Base-by-base conservation (phyloP, 92 coral and sea anemone genomes). In the Pocillopora grandis region DNA sequence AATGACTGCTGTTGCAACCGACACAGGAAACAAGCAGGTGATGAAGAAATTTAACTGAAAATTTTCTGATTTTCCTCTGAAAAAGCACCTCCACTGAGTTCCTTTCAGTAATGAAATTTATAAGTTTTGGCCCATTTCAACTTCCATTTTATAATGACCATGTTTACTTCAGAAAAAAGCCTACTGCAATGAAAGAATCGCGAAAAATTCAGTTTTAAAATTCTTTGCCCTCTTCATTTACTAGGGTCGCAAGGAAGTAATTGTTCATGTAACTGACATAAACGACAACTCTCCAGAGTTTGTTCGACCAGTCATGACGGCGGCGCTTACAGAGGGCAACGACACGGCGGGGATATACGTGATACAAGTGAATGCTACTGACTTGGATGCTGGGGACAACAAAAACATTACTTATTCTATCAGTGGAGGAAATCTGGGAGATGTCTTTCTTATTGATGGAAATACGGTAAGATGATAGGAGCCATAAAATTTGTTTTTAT, bases 271-370 rank as follows among this genome's bases (percentile, higher is more conserved):
- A 17, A 68, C 86, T 2, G 98, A 96, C 64, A 16, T 86, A 19
- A 96, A 96, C 76, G 98, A 96, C 84, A 94, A 95, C 61, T 58
- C 93, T 58, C 98, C 98, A 14, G 87, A 86, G 35, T 95, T 95
- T 62, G 71, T 71, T 62, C 96, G 93, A 13, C 19, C 88, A n/a
- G 42, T 91, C 23, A 85, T 89, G 69, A 78, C 85, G 13, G 91
- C 90, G 36, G 84, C 79, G 1, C 76, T 85, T 33, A 89, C 80
- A 10, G 98, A 96, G 79, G 98, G 98, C 36, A 84, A 84, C 17
- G 72, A 42, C 14, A 94, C 94, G 10, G 74, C 61, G 18, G 96
- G 95, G 9, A 78, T 72, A 66, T 33, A 66, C 20, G 90, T 94
- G 13, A 81, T 82, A 13, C 83, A 87, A 61, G 92, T 92, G 7